Conservation (phyloP, 1,140 invertebrate genomes). For the Cherax destructor region DNA sequence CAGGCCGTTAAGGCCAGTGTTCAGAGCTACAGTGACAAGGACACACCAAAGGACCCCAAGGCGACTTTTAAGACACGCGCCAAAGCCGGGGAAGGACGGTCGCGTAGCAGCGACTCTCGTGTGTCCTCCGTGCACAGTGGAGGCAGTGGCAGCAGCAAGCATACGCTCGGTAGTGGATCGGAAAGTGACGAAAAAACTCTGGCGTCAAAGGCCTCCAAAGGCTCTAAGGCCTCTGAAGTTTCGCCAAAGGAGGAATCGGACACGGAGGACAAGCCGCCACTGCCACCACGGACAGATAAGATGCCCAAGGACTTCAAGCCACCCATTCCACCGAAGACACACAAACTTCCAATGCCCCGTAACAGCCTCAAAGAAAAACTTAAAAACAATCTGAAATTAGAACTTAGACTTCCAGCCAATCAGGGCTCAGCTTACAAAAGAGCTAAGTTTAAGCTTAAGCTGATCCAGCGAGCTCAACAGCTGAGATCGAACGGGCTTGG, state of each 20-base stretch:
- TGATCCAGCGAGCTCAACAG: conserved; percentile 70
- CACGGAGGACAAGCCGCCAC: conserved; percentile 67
- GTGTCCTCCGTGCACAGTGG: conserved; percentile 70
- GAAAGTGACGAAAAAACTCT: conserved; percentile 70
- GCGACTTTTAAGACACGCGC: conserved; percentile 40
- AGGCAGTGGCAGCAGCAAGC: conserved; percentile 66
- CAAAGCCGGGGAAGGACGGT: conserved; percentile 65
- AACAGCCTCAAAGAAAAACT: conserved; percentile 73
- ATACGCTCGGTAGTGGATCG: conserved; percentile 65
- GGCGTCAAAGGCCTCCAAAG: conserved; percentile 61
- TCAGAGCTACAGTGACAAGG: conserved; percentile 42
- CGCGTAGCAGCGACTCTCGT: conserved; percentile 69
- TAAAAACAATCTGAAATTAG: conserved; percentile 73
- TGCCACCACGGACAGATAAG: conserved; percentile 71
- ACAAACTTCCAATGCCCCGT: conserved; percentile 71
- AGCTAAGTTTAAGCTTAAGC: conserved; percentile 70
- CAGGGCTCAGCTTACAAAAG: conserved; percentile 70
- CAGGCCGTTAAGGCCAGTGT: conserved; percentile 14
- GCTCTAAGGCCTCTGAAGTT: conserved; percentile 62
- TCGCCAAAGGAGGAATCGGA: conserved; percentile 53
- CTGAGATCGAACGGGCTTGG: conserved; percentile 38
- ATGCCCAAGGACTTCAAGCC: conserved; percentile 72
- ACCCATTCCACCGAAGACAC: conserved; percentile 69
- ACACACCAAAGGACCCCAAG: conserved; percentile 38
- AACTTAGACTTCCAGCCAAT: conserved; percentile 72